phyloP scores from a whole-genome alignment of 2,797 vertebrate species.

The Siniperca undulata region DNA sequence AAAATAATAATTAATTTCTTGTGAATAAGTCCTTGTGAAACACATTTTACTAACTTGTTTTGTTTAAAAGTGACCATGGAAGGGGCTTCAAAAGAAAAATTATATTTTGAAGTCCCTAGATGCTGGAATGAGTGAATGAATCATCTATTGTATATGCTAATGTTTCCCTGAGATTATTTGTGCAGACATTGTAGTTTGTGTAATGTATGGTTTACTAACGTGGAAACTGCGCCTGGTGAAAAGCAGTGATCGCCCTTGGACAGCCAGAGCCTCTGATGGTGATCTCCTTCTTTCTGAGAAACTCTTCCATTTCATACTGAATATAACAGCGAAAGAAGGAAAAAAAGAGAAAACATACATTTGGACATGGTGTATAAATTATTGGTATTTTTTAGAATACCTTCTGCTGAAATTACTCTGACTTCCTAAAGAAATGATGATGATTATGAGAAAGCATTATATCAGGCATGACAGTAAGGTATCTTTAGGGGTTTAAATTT shows the following conservation, averaged over 20 bases:
- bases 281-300: slow-evolving; percentile 95
- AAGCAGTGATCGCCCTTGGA: slow-evolving; percentile 89
- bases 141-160: background rate
- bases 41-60: background rate
- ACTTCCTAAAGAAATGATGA: background rate
- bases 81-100: background rate
- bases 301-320: slow-evolving; percentile 94
- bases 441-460: too few species aligned
- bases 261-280: slow-evolving; percentile 93
- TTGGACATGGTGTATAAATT: background rate
- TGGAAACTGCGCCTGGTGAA: slow-evolving; percentile 95
- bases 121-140: background rate
- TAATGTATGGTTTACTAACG: slow-evolving; percentile 87
- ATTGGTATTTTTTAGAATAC: background rate
- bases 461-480: background rate
- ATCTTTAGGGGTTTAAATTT: background rate
- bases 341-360: background rate
- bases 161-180: background rate
- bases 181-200: background rate
- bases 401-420: background rate
- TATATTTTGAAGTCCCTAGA: background rate
- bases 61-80: background rate
- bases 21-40: background rate
- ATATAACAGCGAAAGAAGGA: background rate
- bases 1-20: too few species aligned